Conservation (phyloP, 2,888 invertebrate genomes). For the Athalia rosae region DNA sequence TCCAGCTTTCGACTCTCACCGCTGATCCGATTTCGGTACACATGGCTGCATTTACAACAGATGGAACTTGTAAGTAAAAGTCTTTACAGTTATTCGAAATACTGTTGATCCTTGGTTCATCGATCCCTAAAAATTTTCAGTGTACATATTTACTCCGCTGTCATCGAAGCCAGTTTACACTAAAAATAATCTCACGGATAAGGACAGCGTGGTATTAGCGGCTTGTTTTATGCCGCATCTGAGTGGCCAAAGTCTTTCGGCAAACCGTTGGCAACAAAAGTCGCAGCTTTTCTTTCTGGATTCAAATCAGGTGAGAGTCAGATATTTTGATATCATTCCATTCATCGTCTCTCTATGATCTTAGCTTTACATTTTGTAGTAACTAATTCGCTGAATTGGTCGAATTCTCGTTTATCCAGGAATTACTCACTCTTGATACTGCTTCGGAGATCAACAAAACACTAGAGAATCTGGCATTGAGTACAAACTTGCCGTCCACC, state of each 20-base stretch:
- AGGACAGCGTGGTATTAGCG: conserved; percentile 72
- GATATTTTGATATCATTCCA: conserved; percentile 2
- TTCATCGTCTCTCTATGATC: conserved; percentile 23
- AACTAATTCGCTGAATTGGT: neutral
- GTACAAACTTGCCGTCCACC: conserved; percentile 69
- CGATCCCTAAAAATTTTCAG: conserved; percentile 70
- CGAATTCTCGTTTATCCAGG: conserved; percentile 63
- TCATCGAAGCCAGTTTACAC: conserved; percentile 76
- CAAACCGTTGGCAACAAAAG: conserved; percentile 77
- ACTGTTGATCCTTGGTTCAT: conserved; percentile 17
- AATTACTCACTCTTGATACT: conserved; percentile 74
- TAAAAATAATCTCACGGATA: conserved; percentile 73
- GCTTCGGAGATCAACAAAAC: conserved; percentile 71
- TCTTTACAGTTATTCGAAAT: neutral
- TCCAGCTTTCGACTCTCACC: conserved; percentile 74
- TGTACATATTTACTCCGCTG: conserved; percentile 80
- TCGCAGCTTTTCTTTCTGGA: conserved; percentile 80
- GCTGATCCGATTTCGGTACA: conserved; percentile 80
- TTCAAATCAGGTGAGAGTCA: conserved; percentile 75
- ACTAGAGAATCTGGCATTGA: conserved; percentile 68
- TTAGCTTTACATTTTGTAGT: too few relatives aligned
- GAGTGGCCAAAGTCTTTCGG: conserved; percentile 64
- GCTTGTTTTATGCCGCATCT: conserved; percentile 78
- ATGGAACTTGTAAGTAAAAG: conserved; percentile 78
- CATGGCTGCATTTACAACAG: conserved; percentile 81